phyloP scores from a whole-genome alignment of 2,113 vertebrate genomes.

The Falco punctatus region DNA sequence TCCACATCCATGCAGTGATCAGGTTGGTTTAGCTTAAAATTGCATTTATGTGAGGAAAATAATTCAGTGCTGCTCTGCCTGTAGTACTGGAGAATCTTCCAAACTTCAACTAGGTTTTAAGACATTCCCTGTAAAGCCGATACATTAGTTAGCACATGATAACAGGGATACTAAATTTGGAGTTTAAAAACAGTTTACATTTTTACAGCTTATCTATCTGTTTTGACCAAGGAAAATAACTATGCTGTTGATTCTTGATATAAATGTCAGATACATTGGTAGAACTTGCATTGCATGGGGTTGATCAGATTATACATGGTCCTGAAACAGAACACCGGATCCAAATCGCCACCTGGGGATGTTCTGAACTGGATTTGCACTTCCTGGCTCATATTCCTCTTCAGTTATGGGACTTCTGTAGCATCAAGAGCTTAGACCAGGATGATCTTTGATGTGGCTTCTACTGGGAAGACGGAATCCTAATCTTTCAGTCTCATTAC shows the following conservation, averaged over 20 bases:
- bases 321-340: slow-evolving; percentile 52
- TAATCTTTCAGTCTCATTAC: slow-evolving; percentile 21
- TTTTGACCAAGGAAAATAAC: background rate
- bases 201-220: background rate
- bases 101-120: background rate
- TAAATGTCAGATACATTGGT: background rate
- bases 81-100: background rate
- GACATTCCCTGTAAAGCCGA: background rate
- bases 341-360: slow-evolving; percentile 39
- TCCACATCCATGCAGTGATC: background rate
- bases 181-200: background rate
- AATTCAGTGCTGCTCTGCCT: background rate
- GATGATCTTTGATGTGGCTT: slow-evolving; percentile 25
- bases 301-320: slow-evolving; percentile 30
- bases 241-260: background rate
- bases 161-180: background rate
- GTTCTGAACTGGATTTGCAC: slow-evolving; percentile 58
- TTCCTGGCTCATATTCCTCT: slow-evolving; percentile 63
- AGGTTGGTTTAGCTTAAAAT: background rate
- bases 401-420: slow-evolving; percentile 48
- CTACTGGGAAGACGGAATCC: slow-evolving; percentile 42
- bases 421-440: slow-evolving; percentile 31
- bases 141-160: background rate
- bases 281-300: slow-evolving; percentile 13
- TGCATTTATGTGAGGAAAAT: background rate